Conservation (phyloP, 2,113 vertebrate species). For the Puffinus mauretanicus region DNA sequence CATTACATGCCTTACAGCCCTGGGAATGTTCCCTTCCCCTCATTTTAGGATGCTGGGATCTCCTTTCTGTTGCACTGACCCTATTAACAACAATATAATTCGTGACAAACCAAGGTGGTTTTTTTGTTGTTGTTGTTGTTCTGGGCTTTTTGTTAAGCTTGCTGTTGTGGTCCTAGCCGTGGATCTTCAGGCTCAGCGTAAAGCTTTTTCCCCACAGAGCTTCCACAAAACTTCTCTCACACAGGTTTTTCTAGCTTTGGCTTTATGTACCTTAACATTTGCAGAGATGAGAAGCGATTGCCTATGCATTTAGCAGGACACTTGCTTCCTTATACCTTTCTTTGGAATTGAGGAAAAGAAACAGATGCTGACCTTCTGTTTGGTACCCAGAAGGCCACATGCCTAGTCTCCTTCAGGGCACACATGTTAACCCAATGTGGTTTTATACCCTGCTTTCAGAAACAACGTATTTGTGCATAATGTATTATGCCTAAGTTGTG, state of each 20-base stretch:
- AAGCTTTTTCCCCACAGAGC: not conserved
- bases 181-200: not conserved
- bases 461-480: not conserved
- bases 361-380: not conserved
- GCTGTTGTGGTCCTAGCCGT: not conserved
- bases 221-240: not conserved
- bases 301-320: not conserved
- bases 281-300: not conserved
- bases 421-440: not conserved
- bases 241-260: not conserved
- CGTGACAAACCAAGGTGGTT: not conserved
- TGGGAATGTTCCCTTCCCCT: not conserved
- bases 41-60: not conserved
- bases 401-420: not conserved
- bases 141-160: not conserved
- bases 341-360: not conserved
- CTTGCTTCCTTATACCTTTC: not conserved
- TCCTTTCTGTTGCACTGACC: constrained; percentile 10
- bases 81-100: not conserved
- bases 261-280: not conserved
- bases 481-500: not conserved
- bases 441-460: not conserved
- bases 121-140: not conserved
- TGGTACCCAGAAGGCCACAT: not conserved
- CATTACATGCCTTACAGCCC: not conserved